These are phyloP conservation scores for Sphenodon punctatus DNA, from an alignment of 2,797 vertebrate species.

Conservation along the genomic window DNA sequence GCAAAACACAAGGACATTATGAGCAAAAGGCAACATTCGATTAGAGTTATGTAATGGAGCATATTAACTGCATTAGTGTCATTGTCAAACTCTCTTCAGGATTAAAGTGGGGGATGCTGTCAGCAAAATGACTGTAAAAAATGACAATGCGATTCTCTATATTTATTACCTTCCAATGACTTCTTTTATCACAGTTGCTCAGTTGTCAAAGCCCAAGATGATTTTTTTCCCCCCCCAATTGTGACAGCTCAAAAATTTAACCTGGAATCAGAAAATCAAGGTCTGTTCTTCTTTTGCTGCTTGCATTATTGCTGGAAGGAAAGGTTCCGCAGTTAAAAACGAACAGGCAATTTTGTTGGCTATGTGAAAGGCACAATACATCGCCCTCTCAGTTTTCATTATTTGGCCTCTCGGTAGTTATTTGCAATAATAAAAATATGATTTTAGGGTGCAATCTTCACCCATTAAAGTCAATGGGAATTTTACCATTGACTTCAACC, in stretches of 20 bases:
- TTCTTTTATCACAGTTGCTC: not conserved
- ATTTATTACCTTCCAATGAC: not conserved
- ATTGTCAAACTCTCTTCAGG: conserved; percentile 21
- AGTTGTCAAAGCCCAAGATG: not conserved
- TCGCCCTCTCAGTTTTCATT: not conserved
- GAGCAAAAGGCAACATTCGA: conserved; percentile 49
- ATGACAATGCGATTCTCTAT: not conserved
- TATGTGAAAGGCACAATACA: conserved; percentile 4
- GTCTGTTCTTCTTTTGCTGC: not conserved
- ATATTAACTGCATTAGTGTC: conserved; percentile 34
- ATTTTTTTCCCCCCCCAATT: too few species aligned
- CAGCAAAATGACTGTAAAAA: conserved; percentile 10
- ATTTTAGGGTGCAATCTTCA: too few species aligned
- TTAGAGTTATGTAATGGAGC: conserved; percentile 15
- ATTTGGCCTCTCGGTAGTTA: not conserved
- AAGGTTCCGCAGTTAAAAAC: not conserved
- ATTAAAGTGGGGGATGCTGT: conserved; percentile 27
- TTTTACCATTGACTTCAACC: too few species aligned
- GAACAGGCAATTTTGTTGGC: not conserved
- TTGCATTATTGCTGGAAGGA: not conserved
- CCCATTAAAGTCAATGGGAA: too few species aligned
- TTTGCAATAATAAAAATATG: not conserved
- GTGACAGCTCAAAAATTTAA: not conserved
- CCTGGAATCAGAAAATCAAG: not conserved
- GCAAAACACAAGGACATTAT: conserved; percentile 35